Base-by-base conservation (phyloP, 2,888 invertebrate species). In the Myathropa florea region DNA sequence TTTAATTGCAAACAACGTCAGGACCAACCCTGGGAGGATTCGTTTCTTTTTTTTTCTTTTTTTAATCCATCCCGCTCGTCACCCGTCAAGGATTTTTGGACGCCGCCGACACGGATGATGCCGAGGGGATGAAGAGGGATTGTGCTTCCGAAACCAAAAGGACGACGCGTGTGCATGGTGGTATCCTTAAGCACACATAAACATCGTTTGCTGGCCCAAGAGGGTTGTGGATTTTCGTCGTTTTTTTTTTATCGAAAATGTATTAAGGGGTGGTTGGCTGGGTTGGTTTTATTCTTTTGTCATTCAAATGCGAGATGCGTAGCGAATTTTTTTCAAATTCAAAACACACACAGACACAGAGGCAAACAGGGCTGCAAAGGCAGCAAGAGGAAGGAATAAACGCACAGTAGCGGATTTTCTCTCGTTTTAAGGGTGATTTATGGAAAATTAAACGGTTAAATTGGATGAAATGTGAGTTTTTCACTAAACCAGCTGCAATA, bases 391-490 rank as follows among this genome's bases (percentile, higher is more conserved):
- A 28, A 4, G 28, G 28, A 64, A 75, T 70, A 46, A n/a, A n/a
- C 67, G 70, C 55, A 9, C 14, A 33, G 53, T 21, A 67, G 30
- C 60, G 73, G 67, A 79, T 79, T 68, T 67, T 46, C 46, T 23
- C 59, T 21, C 33, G 24, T n/a, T 76, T 76, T 76, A 28, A 60
- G 71, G 81, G 73, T 85, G 81, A 85, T 85, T 85, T 85, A 85
- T 85, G 55, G 64, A 70, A 82, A 85, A 85, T 85, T 85, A 85
- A 85, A 85, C 81, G 77, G 64, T 73, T 81, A 78, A 85, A 81
- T 81, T 81, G 81, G 77, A 73, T 85, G 70, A 85, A 76, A 84
- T 80, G 76, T 76, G 61, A 57, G 24, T 67, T 60, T 73, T 67
- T 61, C 24, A 24, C 36, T 28, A 64, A 81, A 39, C 46, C 81